Base-by-base conservation (phyloP, 2,113 vertebrate genomes). In the Nesospiza acunhae region DNA sequence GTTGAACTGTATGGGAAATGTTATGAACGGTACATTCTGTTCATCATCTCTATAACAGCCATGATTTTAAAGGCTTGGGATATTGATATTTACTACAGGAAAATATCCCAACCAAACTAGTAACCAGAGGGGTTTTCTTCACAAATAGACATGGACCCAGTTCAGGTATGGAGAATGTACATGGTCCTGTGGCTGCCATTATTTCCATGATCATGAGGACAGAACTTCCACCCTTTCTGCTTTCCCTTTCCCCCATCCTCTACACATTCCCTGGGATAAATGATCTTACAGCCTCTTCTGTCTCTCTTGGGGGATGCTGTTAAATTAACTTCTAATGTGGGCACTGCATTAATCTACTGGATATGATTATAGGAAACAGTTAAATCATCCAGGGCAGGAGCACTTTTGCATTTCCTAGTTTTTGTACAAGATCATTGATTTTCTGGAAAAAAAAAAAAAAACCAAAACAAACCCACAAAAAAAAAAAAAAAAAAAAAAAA, bases 211-310 rank as follows among this genome's bases (percentile, higher is more conserved):
- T 23, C 2, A 2, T 58, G 53, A 69, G 46, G 24, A 41, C 13
- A 63, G 17, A 66, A 21, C 44, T 94, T 70, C 16, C 21, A 41
- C 10, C 13, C 8, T 19, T 87, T 31, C 22, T 89, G n/a, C 33
- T 73, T 76, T 69, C 44, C 0, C 0, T 73, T 76, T 69, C 44
- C 0, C 0, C 21, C 30, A 33, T 42, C 16, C 30, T 42, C 47
- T 30, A 47, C 2, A 0, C 24, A 23, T 87, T 75, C 30, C 37
- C 19, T n/a, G 13, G 22, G 30, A 44, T 2, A 50, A 23, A 21
- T 20, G 24, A 21, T 63, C 41, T 31, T 62, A 23, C 9, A 55
- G 7, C 28, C n/a, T 79, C 49, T 79, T 10, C 17, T 85, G 0
- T 44, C 22, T 35, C 14, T 89, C 44, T 46, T 44, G 11, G 56